phyloP scores from a whole-genome alignment of 2,888 invertebrate genomes.

The Dryococelus australis region DNA sequence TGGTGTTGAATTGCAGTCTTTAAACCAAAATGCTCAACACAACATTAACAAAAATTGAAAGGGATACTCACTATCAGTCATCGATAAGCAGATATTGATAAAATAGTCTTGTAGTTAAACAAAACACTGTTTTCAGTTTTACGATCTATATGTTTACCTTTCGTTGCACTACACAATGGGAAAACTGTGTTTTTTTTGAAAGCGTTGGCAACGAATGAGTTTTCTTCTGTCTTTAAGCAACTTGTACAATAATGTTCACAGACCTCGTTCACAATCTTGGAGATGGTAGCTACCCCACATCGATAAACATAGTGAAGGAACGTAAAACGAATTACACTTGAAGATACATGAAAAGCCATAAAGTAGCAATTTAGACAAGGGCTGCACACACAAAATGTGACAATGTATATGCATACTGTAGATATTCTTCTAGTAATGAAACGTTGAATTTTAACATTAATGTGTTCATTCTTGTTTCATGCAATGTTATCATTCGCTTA shows the following conservation, averaged over 20 bases:
- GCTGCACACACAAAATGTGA: not conserved
- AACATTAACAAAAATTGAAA: not conserved
- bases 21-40: not conserved
- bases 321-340: not conserved
- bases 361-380: not conserved
- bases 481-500: not conserved
- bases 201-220: no score
- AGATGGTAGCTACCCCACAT: not conserved
- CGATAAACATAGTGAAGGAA: conserved; percentile 4
- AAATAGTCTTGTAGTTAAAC: not conserved
- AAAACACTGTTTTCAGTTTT: conserved; percentile 1
- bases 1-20: not conserved
- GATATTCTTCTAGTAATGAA: not conserved
- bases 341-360: not conserved
- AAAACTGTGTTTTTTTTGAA: no score
- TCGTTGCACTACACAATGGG: no score
- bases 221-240: not conserved
- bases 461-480: not conserved
- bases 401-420: no score
- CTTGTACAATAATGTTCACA: not conserved
- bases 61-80: not conserved
- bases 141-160: not conserved
- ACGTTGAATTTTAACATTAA: not conserved
- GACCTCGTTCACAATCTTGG: not conserved
- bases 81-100: not conserved